Evolutionary conservation across 2,888 invertebrate species (phyloP).

Genomic region (Hesperia comma): DNA sequence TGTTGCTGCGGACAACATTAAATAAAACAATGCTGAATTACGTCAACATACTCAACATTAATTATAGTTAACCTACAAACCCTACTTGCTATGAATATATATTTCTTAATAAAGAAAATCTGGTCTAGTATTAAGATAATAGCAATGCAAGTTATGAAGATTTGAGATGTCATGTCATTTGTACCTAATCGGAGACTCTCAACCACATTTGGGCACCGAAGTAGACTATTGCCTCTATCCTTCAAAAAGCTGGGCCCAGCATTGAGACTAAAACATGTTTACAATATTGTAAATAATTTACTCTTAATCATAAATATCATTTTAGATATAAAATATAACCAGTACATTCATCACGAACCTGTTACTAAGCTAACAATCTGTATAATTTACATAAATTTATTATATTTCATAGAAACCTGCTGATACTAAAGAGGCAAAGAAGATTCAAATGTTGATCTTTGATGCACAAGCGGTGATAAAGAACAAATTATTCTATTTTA

Average conservation of each 20-base stretch:
- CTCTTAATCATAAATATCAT: too few relatives aligned
- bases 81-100: background rate
- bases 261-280: background rate
- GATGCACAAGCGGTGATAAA: constrained; percentile 27
- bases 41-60: constrained; percentile 23
- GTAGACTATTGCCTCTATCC: constrained; percentile 3
- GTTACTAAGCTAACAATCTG: background rate
- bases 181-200: background rate
- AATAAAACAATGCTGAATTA: constrained; percentile 52
- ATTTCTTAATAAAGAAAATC: background rate
- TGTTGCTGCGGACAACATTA: constrained; percentile 89
- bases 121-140: background rate
- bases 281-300: background rate
- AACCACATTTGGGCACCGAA: background rate
- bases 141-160: background rate
- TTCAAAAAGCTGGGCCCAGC: background rate
- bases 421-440: constrained; percentile 8
- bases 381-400: constrained; percentile 1
- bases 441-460: constrained; percentile 18
- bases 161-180: background rate
- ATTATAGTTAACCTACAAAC: constrained; percentile 9
- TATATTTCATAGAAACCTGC: background rate
- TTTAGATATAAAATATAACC: background rate
- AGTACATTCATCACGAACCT: background rate
- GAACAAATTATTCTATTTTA: constrained; percentile 11